Conservation (phyloP, 2,797 vertebrate genomes). For the Phataginus tetradactyla region DNA sequence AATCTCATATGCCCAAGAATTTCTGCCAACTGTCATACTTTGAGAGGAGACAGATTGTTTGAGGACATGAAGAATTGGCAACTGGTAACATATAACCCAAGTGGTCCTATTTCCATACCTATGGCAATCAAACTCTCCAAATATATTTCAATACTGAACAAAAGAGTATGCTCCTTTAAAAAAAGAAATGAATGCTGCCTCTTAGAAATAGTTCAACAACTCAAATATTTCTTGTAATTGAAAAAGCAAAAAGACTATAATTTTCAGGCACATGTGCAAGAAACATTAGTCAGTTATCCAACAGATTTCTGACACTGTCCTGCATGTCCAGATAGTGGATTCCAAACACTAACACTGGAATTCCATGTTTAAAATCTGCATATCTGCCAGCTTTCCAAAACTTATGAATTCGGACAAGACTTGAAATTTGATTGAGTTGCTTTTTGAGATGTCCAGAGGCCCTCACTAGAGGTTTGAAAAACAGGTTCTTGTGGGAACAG, state of each 20-base stretch:
- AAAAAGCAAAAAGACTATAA: background rate
- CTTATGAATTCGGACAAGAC: background rate
- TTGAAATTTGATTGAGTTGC: background rate
- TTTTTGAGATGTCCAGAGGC: background rate
- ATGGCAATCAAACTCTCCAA: conserved; percentile 25
- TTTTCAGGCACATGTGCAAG: background rate
- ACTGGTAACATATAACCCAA: conserved; percentile 35
- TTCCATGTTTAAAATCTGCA: background rate
- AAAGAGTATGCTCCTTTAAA: background rate
- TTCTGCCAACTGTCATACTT: conserved; percentile 71
- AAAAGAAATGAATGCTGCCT: conserved; percentile 15
- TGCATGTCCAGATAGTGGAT: background rate
- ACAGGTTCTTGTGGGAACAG: background rate
- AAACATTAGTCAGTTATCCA: background rate
- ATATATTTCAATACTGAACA: conserved; percentile 16
- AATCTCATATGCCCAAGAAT: conserved; percentile 48
- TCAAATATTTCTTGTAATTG: background rate
- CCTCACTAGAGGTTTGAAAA: background rate
- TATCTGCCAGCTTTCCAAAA: background rate
- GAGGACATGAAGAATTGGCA: conserved; percentile 53
- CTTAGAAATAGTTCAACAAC: conserved; percentile 19
- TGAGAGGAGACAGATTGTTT: conserved; percentile 61
- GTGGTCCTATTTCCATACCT: conserved; percentile 40
- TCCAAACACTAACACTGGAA: background rate
- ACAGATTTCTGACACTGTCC: background rate